A percentile compares a stretch with the other conserved stretches of the same genome.
Conservation (phyloP, 1,140 invertebrate genomes). For the Colletes gigas region DNA sequence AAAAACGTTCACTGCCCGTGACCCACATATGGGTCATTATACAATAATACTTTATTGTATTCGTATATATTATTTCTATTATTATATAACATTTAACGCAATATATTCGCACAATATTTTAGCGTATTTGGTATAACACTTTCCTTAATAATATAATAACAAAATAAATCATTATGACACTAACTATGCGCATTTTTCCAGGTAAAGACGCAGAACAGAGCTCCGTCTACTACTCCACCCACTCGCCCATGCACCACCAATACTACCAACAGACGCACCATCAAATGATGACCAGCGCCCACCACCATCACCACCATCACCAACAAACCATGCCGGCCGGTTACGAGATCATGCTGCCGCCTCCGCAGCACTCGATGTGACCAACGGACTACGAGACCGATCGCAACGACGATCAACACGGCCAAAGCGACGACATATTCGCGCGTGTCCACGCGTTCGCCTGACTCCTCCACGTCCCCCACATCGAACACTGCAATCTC, state of each 20-base stretch:
- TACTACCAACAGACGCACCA: slow-evolving; percentile 79
- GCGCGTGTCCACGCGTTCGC: slow-evolving; percentile 67
- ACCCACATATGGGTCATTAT: too few species aligned
- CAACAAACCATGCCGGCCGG: slow-evolving; percentile 75
- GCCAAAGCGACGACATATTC: slow-evolving; percentile 61
- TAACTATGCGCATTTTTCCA: slow-evolving; percentile 30
- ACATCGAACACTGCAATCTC: too few species aligned
- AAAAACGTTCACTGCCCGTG: too few species aligned
- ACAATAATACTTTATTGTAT: too few species aligned
- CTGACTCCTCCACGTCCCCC: slow-evolving; percentile 46
- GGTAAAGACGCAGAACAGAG: slow-evolving; percentile 77
- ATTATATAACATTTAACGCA: too few species aligned
- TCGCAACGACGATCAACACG: slow-evolving; percentile 47
- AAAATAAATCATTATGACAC: too few species aligned
- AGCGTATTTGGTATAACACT: too few species aligned
- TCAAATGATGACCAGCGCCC: slow-evolving; percentile 73
- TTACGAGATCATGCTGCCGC: slow-evolving; percentile 79
- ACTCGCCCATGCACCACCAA: slow-evolving; percentile 78
- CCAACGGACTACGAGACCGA: slow-evolving; percentile 68
- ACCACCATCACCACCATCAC: slow-evolving; percentile 77
- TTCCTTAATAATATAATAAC: too few species aligned
- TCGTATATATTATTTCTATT: too few species aligned
- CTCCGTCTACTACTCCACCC: slow-evolving; percentile 77
- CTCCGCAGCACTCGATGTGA: slow-evolving; percentile 79
- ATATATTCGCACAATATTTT: too few species aligned